A percentile compares a stretch with the other conserved stretches of the same genome.
phyloP scores from a whole-genome alignment of 2,797 vertebrate species.

The Petrocephalus sullivani region DNA sequence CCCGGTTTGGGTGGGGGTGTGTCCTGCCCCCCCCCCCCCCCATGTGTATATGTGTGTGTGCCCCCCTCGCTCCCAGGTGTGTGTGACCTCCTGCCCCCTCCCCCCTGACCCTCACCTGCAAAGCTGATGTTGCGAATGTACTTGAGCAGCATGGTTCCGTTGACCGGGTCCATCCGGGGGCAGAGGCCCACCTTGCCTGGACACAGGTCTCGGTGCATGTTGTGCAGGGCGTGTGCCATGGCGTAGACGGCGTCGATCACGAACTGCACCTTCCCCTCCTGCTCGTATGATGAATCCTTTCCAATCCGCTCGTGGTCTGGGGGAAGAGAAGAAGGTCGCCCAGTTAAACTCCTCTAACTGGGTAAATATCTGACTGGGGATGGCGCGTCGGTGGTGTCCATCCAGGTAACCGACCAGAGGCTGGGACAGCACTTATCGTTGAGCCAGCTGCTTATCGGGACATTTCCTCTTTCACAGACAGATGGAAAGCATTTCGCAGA shows the following conservation, averaged over 20 bases:
- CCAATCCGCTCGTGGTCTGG: constrained; percentile 87
- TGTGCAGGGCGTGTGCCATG: constrained; percentile 87
- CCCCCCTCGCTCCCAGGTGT: too few relatives aligned
- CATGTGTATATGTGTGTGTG: neutral
- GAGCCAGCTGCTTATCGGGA: neutral
- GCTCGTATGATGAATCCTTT: constrained; percentile 83
- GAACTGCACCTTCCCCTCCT: constrained; percentile 95
- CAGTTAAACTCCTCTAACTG: neutral
- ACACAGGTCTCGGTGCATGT: constrained; percentile 86
- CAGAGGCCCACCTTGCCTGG: constrained; percentile 83
- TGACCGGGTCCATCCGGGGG: constrained; percentile 79
- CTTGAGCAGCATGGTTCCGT: constrained; percentile 82
- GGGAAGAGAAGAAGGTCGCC: neutral
- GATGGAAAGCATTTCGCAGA: neutral
- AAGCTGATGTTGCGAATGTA: constrained; percentile 91
- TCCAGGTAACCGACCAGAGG: neutral
- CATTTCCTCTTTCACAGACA: neutral
- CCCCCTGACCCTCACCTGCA: constrained; percentile 65
- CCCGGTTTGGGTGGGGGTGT: too few relatives aligned
- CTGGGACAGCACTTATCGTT: neutral
- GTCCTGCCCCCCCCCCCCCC: neutral
- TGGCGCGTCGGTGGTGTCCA: neutral
- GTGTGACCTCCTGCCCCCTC: neutral
- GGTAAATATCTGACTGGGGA: neutral
- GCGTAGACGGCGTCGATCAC: constrained; percentile 88